A percentile compares a stretch with the other conserved stretches of the same genome.
Conservation (phyloP, 2,113 vertebrate species). For the Aptenodytes patagonicus region DNA sequence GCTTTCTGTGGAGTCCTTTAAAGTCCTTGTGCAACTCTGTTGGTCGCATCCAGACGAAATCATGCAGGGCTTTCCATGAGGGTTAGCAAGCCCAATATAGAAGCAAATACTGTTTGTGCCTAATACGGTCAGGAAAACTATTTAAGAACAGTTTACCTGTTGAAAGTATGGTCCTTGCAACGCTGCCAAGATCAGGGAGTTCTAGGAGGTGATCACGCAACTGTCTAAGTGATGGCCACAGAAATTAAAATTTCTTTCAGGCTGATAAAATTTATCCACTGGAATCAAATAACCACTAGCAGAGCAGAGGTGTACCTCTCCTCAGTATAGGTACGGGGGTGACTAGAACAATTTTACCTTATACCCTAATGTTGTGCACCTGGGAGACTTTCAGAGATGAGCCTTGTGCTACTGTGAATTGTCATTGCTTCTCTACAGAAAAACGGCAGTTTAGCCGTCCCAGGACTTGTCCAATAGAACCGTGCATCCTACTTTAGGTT, state of each 20-base stretch:
- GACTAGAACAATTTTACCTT: background rate
- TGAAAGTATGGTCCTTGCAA: background rate
- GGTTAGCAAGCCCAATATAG: background rate
- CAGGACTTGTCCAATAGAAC: background rate
- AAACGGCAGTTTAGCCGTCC: background rate
- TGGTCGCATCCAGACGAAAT: background rate
- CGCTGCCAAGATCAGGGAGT: background rate
- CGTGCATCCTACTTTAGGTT: accelerated
- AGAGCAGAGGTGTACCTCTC: background rate
- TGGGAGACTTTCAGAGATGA: background rate
- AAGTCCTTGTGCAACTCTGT: background rate
- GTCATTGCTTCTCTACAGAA: background rate
- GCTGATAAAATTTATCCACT: background rate
- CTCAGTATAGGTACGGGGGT: background rate
- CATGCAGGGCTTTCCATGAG: background rate
- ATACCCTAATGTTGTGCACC: accelerated
- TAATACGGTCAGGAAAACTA: background rate
- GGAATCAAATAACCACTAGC: background rate
- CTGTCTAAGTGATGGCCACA: background rate
- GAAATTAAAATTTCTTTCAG: background rate
- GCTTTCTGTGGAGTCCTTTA: background rate
- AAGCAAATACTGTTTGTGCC: background rate
- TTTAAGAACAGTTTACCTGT: background rate
- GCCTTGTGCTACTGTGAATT: background rate
- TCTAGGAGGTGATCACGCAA: background rate